Evolutionary conservation across 2,888 invertebrate genomes (phyloP), one percentile per base, ranked within the genome.

Genomic region (Syritta pipiens): DNA sequence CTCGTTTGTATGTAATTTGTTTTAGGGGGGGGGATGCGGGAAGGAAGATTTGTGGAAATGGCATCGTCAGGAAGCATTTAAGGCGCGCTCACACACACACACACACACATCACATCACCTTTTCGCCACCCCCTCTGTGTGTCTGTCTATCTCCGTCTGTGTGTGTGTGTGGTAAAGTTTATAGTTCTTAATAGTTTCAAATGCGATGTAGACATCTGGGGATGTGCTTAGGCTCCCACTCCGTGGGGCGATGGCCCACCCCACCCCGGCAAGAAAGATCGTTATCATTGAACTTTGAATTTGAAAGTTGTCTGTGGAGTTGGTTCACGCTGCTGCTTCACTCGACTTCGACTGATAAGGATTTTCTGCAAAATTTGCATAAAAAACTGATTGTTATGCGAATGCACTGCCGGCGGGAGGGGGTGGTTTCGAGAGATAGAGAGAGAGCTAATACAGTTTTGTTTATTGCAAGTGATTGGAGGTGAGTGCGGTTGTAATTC

Each of bases 21-120:
- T 79, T 55, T 57, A 59, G 48, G 60, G 62, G 67, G 9, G 37
- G 19, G 74, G 74, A 74, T 53, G 48, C 53, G 62, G 67, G 9
- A 17, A 37, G 74, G 74, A 74, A 74, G 74, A 79, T 79, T 79
- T 79, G 79, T 79, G 67, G 57, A 72, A 79, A 79, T 74, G 67
- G 67, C 74, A 79, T 74, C 74, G 79, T 79, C 79, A 79, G 79
- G 62, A 74, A 79, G 67, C 79, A 74, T 79, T 74, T 74, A 79
- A 49, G 62, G 57, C 55, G 49, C 65, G 40, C 46, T 20, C 12
- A 32, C 46, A 51, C 40, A 53, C 40, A 62, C 7, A 32, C 46
- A 0, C 30, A 24, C 24, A 7, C 10, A 28, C 17, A 40, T 4
- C 3, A 17, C 9, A 40, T 9, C 1, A 3, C 17, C 6, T 6